phyloP scores from a whole-genome alignment of 2,797 vertebrate genomes.

The Danionella dracula region DNA sequence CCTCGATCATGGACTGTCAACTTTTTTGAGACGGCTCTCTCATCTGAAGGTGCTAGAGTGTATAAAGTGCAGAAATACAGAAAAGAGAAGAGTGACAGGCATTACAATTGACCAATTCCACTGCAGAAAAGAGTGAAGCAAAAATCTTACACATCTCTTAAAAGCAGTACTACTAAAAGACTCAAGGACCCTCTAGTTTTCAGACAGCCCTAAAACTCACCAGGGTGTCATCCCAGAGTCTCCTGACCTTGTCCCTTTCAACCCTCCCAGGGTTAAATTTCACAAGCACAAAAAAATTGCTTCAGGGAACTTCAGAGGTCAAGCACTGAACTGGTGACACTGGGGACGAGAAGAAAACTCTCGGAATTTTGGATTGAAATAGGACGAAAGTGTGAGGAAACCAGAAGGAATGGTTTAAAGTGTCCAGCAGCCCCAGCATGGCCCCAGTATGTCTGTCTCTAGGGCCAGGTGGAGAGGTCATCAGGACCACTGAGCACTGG shows the following conservation, averaged over 20 bases:
- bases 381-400: constrained; percentile 43
- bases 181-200: too few relatives aligned
- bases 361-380: constrained; percentile 45
- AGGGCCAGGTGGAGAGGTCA: constrained; percentile 35
- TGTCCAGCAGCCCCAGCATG: constrained; percentile 3
- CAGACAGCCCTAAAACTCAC: constrained; percentile 59
- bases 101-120: not conserved
- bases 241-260: constrained; percentile 53
- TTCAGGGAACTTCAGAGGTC: constrained; percentile 54
- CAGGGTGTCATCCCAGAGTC: constrained; percentile 55
- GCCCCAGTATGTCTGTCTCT: constrained; percentile 22
- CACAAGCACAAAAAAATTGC: constrained; percentile 66
- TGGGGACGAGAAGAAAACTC: constrained; percentile 45
- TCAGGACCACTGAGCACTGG: not conserved
- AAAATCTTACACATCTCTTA: not conserved
- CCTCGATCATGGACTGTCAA: constrained; percentile 4
- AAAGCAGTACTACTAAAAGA: constrained; percentile 9
- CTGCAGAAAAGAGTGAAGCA: not conserved
- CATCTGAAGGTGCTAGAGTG: constrained; percentile 10
- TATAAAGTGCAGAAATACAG: not conserved
- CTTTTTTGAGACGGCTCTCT: constrained; percentile 23
- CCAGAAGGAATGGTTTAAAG: constrained; percentile 4
- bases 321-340: constrained; percentile 49
- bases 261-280: constrained; percentile 57
- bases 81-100: not conserved